Evolutionary conservation across 2,113 vertebrate species (phyloP).

Genomic region (Hydropotes inermis): DNA sequence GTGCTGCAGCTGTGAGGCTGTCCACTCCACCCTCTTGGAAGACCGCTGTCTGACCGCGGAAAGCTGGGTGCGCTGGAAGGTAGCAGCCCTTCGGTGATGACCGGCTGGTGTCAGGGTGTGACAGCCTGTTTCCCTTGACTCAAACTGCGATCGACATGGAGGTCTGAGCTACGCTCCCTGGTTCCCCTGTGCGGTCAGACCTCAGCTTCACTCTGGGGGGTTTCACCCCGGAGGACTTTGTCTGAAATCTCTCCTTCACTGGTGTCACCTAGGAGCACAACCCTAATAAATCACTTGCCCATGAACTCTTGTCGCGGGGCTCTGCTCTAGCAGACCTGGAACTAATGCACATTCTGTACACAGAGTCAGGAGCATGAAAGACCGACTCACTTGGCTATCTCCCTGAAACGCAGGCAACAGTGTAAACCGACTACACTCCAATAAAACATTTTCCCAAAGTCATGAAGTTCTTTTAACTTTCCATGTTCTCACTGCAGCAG

Average conservation of each 20-base stretch:
- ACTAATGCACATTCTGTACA: accelerated
- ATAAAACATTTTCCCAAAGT: background rate
- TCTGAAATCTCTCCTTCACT: background rate
- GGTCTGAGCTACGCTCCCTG: too few relatives aligned
- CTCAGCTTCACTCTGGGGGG: background rate
- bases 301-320: background rate
- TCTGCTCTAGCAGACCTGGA: background rate
- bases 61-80: background rate
- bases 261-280: background rate
- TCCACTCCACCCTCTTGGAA: background rate
- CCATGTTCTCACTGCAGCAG: background rate
- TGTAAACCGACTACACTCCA: background rate
- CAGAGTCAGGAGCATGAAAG: background rate
- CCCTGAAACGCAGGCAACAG: background rate
- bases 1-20: background rate
- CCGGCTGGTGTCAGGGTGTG: background rate
- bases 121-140: background rate
- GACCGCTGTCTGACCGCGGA: background rate
- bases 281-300: background rate
- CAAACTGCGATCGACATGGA: background rate
- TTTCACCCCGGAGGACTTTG: background rate
- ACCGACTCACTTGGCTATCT: accelerated
- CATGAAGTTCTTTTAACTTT: background rate
- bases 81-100: background rate
- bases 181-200: background rate